Evolutionary conservation across 2,888 invertebrate genomes (phyloP).

Genomic region (Agrochola lychnidis): DNA sequence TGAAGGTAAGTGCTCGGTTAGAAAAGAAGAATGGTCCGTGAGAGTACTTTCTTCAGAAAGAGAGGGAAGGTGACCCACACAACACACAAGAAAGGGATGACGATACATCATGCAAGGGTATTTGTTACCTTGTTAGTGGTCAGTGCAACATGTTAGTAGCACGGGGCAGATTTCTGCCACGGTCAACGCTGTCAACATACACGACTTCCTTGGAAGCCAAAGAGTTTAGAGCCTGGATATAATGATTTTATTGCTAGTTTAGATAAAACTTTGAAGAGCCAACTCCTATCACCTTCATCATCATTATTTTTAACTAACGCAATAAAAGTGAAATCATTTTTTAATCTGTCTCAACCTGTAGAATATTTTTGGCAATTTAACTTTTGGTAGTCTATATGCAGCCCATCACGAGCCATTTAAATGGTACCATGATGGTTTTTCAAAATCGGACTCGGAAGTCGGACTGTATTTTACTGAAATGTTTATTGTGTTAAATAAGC

Average conservation of each 20-base stretch:
- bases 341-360: not conserved
- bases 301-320: not conserved
- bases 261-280: not conserved
- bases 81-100: slow-evolving; percentile 57
- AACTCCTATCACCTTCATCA: not conserved
- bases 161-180: slow-evolving; percentile 39
- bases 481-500: not conserved
- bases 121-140: slow-evolving; percentile 55
- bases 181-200: slow-evolving; percentile 52
- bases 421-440: not conserved
- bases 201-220: slow-evolving; percentile 45
- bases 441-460: not conserved
- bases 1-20: not conserved
- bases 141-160: slow-evolving; percentile 50
- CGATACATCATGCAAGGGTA: slow-evolving; percentile 54
- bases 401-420: not conserved
- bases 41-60: slow-evolving; percentile 49
- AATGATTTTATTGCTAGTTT: slow-evolving; percentile 12
- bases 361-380: not conserved
- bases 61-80: slow-evolving; percentile 49
- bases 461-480: not conserved
- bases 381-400: not conserved
- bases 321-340: not conserved
- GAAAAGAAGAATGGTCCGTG: slow-evolving; percentile 27
- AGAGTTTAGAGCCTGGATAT: slow-evolving; percentile 26